Evolutionary conservation across 2,113 vertebrate genomes (phyloP), one percentile per base, ranked within the genome.

Genomic region (Psephotus haematonotus): DNA sequence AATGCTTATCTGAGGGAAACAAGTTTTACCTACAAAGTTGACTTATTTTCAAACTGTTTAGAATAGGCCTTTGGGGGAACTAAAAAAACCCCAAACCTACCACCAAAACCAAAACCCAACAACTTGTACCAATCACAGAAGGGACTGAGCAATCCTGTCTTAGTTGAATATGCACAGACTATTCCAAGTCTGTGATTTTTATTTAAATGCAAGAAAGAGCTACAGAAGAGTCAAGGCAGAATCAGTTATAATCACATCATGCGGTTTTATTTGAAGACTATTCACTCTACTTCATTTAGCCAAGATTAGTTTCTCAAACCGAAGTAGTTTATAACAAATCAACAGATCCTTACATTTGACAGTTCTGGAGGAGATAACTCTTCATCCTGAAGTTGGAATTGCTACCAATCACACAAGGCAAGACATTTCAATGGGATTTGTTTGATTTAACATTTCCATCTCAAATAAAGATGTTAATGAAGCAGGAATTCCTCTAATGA

Each of bases 81-180:
- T 24, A 76, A 63, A 80, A 39, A 27, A 27, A 39, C 17, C 57
- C 20, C 22, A 59, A 35, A 59, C 33, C 33, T 24, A 59, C 13
- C n/a, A 59, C 8, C 57, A 59, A 57, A 57, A 33, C 55, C 31
- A n/a, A 59, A 59, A 59, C 57, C 33, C 57, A 11, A 16, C 37
- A 80, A 35, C 19, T 15, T 46, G 11, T 33, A 67, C 12, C 31
- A 79, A 27, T 19, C 13, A 67, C 49, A 72, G 44, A 80, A 72
- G 9, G 50, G 16, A 74, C 3, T 11, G 44, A 46, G 13, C 53
- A 88, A 82, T 46, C 31, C 37, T 20, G 1, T 17, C 49, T 50
- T 10, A 46, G 28, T 8, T 53, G 15, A 86, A 50, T 29, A n/a
- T 18, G 8, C 5, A n/a, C 0, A 0, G 60, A 35, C 17, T 59